These are phyloP conservation scores for Amblyjoppa proteus DNA, from an alignment of 2,888 invertebrate species.

Conservation along the genomic window DNA sequence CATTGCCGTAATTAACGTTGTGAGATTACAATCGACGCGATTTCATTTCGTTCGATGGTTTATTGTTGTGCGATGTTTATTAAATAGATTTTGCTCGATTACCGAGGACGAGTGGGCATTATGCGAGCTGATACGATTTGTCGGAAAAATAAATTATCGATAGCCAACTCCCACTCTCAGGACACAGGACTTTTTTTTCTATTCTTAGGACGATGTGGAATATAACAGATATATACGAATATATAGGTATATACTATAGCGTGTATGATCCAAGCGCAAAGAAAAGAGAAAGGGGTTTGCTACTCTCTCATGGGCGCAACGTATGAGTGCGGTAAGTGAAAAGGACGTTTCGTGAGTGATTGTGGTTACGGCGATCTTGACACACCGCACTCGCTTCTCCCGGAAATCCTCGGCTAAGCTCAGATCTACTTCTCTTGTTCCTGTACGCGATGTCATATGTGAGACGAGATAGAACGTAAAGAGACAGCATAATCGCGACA, in stretches of 20 bases:
- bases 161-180: not conserved
- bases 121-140: slow-evolving; percentile 31
- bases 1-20: slow-evolving; percentile 52
- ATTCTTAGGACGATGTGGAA: not conserved
- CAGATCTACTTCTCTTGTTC: slow-evolving; percentile 33
- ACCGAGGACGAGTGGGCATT: not conserved
- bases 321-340: slow-evolving; percentile 83
- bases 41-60: slow-evolving; percentile 62
- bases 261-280: slow-evolving; percentile 72
- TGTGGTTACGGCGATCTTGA: slow-evolving; percentile 84
- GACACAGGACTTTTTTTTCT: not conserved
- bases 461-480: slow-evolving; percentile 3
- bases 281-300: slow-evolving; percentile 78
- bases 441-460: slow-evolving; percentile 25
- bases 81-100: slow-evolving; percentile 18
- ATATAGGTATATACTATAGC: slow-evolving; percentile 8
- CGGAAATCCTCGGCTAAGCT: slow-evolving; percentile 74
- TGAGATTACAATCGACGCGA: slow-evolving; percentile 57
- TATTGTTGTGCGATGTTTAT: slow-evolving; percentile 55
- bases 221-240: slow-evolving; percentile 14
- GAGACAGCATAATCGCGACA: slow-evolving; percentile 1
- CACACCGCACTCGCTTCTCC: slow-evolving; percentile 72
- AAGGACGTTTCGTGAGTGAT: slow-evolving; percentile 84
- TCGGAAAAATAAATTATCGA: slow-evolving; percentile 45
- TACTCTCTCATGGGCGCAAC: slow-evolving; percentile 77